These are phyloP conservation scores for Anastatus disparis DNA, from an alignment of 1,140 invertebrate genomes.

Conservation along the genomic window DNA sequence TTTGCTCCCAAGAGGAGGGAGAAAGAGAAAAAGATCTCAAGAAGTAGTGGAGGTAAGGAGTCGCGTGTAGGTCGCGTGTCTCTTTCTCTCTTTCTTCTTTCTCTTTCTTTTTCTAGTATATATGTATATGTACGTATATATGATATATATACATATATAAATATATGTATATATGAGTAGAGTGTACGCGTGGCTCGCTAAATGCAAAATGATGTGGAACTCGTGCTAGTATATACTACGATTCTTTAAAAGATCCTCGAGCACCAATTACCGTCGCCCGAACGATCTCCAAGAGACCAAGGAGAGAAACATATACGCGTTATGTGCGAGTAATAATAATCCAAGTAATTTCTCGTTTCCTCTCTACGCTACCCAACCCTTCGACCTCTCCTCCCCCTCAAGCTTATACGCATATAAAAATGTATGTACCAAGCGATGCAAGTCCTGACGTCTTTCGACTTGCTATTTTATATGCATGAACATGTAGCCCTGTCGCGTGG, in stretches of 20 bases:
- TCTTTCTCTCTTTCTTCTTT: constrained; percentile 6
- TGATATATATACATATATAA: no score
- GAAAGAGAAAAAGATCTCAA: background rate
- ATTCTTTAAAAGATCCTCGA: constrained; percentile 14
- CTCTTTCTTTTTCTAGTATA: background rate
- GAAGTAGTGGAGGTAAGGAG: constrained; percentile 40
- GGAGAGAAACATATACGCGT: no score
- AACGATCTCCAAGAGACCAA: background rate
- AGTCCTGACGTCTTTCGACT: no score
- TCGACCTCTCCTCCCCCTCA: background rate
- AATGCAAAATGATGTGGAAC: constrained; percentile 38
- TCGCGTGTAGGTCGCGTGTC: constrained; percentile 63
- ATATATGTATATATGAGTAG: background rate
- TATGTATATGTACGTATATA: background rate
- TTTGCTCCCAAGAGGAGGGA: background rate
- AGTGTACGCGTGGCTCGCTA: constrained; percentile 29
- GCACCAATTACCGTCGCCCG: constrained; percentile 20
- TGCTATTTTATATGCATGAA: no score
- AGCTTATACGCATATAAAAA: no score
- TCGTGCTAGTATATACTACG: no score
- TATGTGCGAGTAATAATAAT: constrained; percentile 28
- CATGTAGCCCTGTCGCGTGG: no score
- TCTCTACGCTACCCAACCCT: background rate
- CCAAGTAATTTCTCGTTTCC: constrained; percentile 31
- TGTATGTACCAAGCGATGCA: no score